Evolutionary conservation across 1,140 invertebrate species (phyloP).

Genomic region (Oppia nitens): DNA sequence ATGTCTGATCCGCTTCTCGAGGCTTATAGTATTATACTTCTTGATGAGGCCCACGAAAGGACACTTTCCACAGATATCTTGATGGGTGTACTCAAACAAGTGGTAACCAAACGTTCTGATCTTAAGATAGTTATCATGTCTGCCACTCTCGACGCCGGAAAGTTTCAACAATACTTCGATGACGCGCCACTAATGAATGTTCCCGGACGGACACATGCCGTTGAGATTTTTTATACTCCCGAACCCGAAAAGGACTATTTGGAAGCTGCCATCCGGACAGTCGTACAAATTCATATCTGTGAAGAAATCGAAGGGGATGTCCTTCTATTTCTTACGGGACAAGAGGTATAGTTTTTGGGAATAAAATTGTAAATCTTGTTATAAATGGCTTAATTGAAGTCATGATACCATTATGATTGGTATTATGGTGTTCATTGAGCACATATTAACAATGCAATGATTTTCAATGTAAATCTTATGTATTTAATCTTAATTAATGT

Average conservation of each 20-base stretch:
- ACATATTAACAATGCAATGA: neutral
- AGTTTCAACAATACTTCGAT: conserved; percentile 96
- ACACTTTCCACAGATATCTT: conserved; percentile 96
- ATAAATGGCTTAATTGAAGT: neutral
- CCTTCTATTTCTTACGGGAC: conserved; percentile 83
- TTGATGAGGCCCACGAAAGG: conserved; percentile 98
- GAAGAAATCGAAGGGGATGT: conserved; percentile 88
- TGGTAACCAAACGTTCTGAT: conserved; percentile 78
- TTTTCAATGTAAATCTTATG: neutral
- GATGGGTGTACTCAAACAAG: conserved; percentile 97
- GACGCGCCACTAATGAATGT: conserved; percentile 97
- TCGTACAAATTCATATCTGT: conserved; percentile 98
- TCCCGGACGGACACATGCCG: conserved; percentile 85
- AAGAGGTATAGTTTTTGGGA: conserved; percentile 39
- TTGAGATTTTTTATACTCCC: conserved; percentile 98
- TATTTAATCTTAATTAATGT: neutral
- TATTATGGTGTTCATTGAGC: neutral
- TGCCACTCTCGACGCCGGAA: conserved; percentile 97
- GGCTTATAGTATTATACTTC: conserved; percentile 76
- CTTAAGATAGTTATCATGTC: conserved; percentile 98
- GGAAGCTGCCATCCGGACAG: conserved; percentile 94
- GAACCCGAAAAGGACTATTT: conserved; percentile 96
- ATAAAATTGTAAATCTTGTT: conserved; percentile 8
- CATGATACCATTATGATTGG: neutral
- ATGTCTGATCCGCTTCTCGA: conserved; percentile 98